These are phyloP conservation scores for Meriones unguiculatus DNA, from an alignment of 2,113 vertebrate species.

Conservation along the genomic window DNA sequence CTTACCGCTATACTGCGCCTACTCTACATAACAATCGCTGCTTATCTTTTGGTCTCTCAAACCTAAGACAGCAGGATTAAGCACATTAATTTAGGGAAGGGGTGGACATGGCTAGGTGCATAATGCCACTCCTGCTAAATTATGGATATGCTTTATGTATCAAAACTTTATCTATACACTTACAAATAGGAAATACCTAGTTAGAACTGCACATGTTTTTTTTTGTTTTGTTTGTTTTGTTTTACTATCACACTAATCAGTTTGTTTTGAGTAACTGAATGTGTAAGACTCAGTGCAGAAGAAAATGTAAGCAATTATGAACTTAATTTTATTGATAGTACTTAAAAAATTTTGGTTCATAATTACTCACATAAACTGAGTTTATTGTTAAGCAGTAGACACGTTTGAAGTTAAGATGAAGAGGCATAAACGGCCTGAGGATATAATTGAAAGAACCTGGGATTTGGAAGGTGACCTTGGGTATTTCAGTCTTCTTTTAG, in stretches of 20 bases:
- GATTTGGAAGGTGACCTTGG: conserved; percentile 30
- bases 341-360: conserved; percentile 36
- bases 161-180: neutral
- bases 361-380: conserved; percentile 42
- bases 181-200: conserved; percentile 16
- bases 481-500: conserved; percentile 30
- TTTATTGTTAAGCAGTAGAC: conserved; percentile 51
- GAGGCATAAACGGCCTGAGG: neutral
- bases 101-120: neutral
- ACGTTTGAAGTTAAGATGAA: conserved; percentile 44
- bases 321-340: conserved; percentile 55
- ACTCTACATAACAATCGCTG: no score
- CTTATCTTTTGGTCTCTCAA: no score
- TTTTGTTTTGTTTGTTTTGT: no score
- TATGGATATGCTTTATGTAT: neutral
- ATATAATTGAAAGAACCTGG: neutral
- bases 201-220: conserved; percentile 28
- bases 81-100: neutral
- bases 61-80: neutral
- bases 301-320: conserved; percentile 49
- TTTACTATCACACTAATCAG: conserved; percentile 42
- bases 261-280: conserved; percentile 47
- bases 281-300: neutral
- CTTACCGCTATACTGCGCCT: no score
- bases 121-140: neutral